These are phyloP conservation scores for Lasioglossum lativentre DNA, from an alignment of 2,888 invertebrate genomes.

Conservation along the genomic window DNA sequence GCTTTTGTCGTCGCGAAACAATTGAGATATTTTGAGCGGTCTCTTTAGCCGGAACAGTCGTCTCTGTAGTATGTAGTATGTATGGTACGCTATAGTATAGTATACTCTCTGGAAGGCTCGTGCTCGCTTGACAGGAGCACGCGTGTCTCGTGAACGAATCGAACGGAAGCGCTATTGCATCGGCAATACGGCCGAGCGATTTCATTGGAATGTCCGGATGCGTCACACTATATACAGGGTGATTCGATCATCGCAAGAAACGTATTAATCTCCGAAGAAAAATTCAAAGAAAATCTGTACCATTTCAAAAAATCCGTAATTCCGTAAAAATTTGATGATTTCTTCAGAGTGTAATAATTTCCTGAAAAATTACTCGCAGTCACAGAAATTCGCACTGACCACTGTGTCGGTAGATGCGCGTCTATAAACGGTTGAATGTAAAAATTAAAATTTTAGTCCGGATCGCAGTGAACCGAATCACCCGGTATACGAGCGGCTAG, in stretches of 20 bases:
- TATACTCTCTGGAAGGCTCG: neutral
- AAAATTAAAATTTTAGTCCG: neutral
- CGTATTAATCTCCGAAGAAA: neutral
- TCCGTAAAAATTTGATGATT: too few relatives aligned
- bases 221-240: constrained; percentile 42
- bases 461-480: neutral
- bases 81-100: neutral
- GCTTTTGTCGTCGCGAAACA: neutral
- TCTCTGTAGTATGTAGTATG: neutral
- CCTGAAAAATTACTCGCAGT: too few relatives aligned
- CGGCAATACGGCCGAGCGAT: constrained; percentile 46
- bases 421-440: too few relatives aligned
- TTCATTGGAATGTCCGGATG: constrained; percentile 69
- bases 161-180: constrained; percentile 61
- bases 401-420: too few relatives aligned
- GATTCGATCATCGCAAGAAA: neutral
- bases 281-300: too few relatives aligned
- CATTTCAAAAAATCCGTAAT: too few relatives aligned
- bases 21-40: constrained; percentile 6
- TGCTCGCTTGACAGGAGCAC: constrained; percentile 12
- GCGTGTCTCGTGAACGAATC: constrained; percentile 39
- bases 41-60: neutral
- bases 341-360: too few relatives aligned
- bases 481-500: neutral
- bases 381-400: too few relatives aligned